These are phyloP conservation scores for Diadumene lineata DNA, from an alignment of 92 coral and sea anemone species.

Conservation along the genomic window DNA sequence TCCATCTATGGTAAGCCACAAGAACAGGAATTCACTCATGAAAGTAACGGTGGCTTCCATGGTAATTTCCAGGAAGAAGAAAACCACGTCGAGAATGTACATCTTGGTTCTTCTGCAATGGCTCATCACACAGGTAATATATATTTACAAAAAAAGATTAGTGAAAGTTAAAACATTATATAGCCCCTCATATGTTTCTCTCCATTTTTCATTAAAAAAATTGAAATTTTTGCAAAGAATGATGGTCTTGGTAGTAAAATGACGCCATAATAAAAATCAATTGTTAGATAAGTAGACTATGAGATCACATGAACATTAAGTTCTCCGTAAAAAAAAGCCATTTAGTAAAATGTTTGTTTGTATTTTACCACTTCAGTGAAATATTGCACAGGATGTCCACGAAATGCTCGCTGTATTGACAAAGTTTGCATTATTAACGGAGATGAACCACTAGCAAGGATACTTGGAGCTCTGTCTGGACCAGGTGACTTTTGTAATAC, in stretches of 20 bases:
- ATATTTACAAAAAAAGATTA: too few species aligned
- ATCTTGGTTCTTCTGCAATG: background rate
- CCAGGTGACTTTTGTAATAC: constrained; percentile 42
- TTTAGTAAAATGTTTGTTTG: background rate
- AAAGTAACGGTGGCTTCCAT: background rate
- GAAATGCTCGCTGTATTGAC: constrained; percentile 72
- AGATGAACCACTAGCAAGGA: constrained; percentile 87
- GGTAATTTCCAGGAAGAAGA: background rate
- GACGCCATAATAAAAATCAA: too few species aligned
- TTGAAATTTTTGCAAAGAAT: too few species aligned
- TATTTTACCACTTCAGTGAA: constrained; percentile 31
- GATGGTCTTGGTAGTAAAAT: too few species aligned
- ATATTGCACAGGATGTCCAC: constrained; percentile 82
- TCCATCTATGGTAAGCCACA: background rate
- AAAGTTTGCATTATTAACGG: constrained; percentile 82
- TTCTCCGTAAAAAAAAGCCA: too few species aligned
- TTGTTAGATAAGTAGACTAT: too few species aligned
- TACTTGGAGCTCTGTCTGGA: constrained; percentile 84
- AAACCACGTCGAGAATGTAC: background rate
- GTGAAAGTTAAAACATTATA: too few species aligned
- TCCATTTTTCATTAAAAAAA: too few species aligned
- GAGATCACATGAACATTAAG: too few species aligned
- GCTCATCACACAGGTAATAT: background rate
- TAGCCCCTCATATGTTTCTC: too few species aligned
- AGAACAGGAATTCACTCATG: background rate